These are phyloP conservation scores for Pandemis cinnamomeana DNA, from an alignment of 2,888 invertebrate species.

Conservation along the genomic window DNA sequence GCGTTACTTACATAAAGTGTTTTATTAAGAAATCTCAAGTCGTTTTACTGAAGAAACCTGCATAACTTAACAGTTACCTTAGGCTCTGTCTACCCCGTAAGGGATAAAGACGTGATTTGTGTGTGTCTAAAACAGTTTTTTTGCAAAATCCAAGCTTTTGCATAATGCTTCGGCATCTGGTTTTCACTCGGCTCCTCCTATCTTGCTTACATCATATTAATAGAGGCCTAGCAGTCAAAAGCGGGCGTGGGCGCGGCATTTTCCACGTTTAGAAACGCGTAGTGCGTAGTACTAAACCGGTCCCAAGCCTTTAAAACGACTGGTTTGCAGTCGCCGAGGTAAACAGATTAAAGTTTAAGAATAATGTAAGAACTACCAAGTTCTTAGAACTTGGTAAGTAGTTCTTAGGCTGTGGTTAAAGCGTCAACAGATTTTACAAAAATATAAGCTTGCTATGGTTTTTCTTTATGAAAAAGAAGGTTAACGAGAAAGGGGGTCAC, in stretches of 20 bases:
- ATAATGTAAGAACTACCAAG: no score
- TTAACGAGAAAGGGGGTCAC: no score
- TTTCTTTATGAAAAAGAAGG: no score
- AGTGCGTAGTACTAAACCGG: conserved; percentile 34
- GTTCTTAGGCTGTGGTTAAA: background rate
- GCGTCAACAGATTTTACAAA: background rate
- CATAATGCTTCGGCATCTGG: background rate
- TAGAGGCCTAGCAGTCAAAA: background rate
- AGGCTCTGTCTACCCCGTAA: no score
- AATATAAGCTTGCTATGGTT: background rate
- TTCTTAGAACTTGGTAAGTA: no score
- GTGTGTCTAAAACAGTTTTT: no score
- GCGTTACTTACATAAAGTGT: no score
- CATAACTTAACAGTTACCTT: no score
- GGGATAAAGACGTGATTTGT: no score
- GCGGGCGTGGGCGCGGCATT: conserved; percentile 17
- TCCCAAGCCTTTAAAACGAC: background rate
- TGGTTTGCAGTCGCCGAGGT: background rate
- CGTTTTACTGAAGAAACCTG: no score
- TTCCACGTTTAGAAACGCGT: conserved; percentile 32
- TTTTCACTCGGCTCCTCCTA: background rate
- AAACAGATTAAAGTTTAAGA: background rate
- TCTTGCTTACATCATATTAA: background rate
- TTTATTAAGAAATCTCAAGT: no score
- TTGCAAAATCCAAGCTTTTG: no score